Percentiles rank a stretch among this genome's conserved stretches.
Evolutionary conservation across 2,113 vertebrate genomes (phyloP).

Genomic region (Physeter macrocephalus): DNA sequence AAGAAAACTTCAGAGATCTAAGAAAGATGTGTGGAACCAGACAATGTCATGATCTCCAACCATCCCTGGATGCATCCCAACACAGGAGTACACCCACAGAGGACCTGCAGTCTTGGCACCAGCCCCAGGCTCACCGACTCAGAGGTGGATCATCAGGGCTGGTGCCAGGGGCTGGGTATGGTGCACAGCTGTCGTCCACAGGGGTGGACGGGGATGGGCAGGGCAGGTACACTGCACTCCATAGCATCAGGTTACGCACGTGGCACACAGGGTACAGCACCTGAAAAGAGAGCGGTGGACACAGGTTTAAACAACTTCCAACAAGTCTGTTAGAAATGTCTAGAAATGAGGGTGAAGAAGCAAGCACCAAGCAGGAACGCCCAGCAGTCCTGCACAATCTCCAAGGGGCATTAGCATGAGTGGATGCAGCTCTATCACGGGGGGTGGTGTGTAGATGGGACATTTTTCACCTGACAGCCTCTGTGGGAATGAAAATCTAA

Average conservation of each 20-base stretch:
- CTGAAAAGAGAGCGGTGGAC: constrained; percentile 70
- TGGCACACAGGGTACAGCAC: constrained; percentile 98
- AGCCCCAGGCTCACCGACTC: constrained; percentile 88
- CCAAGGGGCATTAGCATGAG: not conserved
- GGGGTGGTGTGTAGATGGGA: not conserved
- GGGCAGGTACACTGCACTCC: constrained; percentile 96
- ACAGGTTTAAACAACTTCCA: not conserved
- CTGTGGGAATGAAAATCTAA: not conserved
- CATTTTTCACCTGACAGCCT: not conserved
- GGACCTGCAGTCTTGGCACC: not conserved
- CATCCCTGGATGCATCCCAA: not conserved
- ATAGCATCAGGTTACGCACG: constrained; percentile 95
- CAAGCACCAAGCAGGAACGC: not conserved
- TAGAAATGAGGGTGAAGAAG: not conserved
- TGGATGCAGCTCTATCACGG: not conserved
- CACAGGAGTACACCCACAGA: not conserved
- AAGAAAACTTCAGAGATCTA: not conserved
- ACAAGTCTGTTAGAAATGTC: not conserved
- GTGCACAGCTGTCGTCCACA: constrained; percentile 92
- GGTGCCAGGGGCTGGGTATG: constrained; percentile 89
- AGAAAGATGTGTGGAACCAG: not conserved
- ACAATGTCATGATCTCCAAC: not conserved
- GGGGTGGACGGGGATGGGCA: constrained; percentile 95
- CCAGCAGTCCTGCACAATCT: not conserved
- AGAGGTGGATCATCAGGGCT: constrained; percentile 91